Evolutionary conservation across 2,797 vertebrate species (phyloP).

Genomic region (Aldrovandia affinis): DNA sequence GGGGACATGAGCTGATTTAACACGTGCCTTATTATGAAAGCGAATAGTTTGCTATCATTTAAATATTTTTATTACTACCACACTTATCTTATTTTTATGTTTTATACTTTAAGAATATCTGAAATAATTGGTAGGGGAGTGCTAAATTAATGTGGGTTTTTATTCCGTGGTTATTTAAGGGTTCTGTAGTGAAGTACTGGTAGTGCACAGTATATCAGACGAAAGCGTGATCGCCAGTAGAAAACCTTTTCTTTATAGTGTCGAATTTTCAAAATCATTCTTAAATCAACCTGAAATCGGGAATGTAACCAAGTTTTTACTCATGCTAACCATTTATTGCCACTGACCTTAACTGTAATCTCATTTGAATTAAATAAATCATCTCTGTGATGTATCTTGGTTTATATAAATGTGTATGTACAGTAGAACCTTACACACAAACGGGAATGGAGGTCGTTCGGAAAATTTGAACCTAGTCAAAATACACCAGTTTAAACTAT

Average conservation of each 20-base stretch:
- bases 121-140: conserved; percentile 54
- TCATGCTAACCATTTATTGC: conserved; percentile 71
- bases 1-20: conserved; percentile 31
- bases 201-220: conserved; percentile 52
- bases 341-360: conserved; percentile 76
- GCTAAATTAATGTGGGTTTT: conserved; percentile 57
- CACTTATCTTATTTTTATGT: conserved; percentile 76
- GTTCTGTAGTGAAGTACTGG: conserved; percentile 65
- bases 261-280: conserved; percentile 64
- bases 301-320: conserved; percentile 59
- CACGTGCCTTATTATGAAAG: conserved; percentile 76
- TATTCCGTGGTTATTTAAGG: conserved; percentile 73
- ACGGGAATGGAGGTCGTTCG: too few relatives aligned
- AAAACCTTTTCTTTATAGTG: conserved; percentile 62
- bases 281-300: conserved; percentile 47
- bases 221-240: conserved; percentile 43
- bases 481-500: too few relatives aligned
- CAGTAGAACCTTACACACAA: conserved; percentile 39
- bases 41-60: conserved; percentile 55
- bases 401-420: conserved; percentile 57
- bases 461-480: too few relatives aligned
- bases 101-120: conserved; percentile 61
- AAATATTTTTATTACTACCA: conserved; percentile 61
- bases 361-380: conserved; percentile 83
- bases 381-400: conserved; percentile 56